phyloP scores from a whole-genome alignment of 1,140 invertebrate species.

The Drosophila nigrodunni region DNA sequence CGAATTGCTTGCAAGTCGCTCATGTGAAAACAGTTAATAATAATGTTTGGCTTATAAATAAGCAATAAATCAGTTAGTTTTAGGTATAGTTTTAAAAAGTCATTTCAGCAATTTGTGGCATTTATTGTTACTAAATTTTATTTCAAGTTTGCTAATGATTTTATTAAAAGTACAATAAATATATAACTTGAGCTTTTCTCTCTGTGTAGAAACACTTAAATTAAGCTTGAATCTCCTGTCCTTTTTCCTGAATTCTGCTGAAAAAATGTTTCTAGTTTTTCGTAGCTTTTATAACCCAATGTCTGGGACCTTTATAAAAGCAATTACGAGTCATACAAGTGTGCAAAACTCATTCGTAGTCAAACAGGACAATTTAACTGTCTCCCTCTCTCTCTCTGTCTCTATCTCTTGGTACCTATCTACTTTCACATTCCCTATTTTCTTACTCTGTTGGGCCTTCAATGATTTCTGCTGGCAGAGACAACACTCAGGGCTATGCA shows the following conservation, averaged over 20 bases:
- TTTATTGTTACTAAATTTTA: no score
- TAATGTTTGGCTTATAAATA: no score
- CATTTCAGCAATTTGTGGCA: no score
- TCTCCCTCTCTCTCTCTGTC: background rate
- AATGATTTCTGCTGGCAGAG: background rate
- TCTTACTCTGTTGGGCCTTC: background rate
- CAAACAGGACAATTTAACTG: constrained; percentile 1
- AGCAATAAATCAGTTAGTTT: no score
- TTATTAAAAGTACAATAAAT: no score
- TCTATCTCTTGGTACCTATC: background rate
- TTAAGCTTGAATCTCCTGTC: no score
- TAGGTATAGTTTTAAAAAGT: no score
- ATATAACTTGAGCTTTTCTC: no score
- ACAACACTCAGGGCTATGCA: constrained; percentile 29
- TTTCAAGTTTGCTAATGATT: no score
- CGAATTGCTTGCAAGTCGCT: background rate
- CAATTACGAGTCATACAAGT: constrained; percentile 60
- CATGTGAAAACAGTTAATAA: background rate
- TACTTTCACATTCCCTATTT: background rate
- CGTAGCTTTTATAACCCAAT: background rate
- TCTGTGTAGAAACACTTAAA: no score
- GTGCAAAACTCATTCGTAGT: constrained; percentile 31
- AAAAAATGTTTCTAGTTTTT: background rate
- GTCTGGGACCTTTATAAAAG: constrained; percentile 63
- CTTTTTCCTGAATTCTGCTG: background rate